A percentile compares a stretch with the other conserved stretches of the same genome.
Evolutionary conservation across 1,140 invertebrate genomes (phyloP).

Genomic region (Drosophila pachea): DNA sequence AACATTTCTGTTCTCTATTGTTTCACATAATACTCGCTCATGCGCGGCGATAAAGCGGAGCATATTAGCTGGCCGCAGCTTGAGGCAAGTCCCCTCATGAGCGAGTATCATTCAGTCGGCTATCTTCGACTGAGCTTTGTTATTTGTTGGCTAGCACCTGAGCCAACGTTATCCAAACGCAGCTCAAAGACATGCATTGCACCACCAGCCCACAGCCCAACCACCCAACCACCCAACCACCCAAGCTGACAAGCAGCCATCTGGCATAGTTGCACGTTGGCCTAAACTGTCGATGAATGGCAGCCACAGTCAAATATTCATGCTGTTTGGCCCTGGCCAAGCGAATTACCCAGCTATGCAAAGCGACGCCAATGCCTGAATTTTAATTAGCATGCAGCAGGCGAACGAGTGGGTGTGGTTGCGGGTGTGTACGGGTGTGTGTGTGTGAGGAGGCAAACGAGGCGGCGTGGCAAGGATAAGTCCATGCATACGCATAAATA

Average conservation of each 20-base stretch:
- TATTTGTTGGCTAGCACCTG: conserved; percentile 11
- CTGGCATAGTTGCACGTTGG: conserved; percentile 28
- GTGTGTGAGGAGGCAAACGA: conserved; percentile 1
- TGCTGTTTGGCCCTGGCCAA: conserved; percentile 38
- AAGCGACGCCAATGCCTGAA: conserved; percentile 70
- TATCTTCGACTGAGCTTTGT: background rate
- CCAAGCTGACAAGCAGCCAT: conserved; percentile 6
- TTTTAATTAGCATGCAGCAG: conserved; percentile 70
- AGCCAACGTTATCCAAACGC: conserved; percentile 10
- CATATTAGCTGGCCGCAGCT: too few species aligned
- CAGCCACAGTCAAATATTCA: conserved; percentile 46
- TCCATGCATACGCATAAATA: conserved; percentile 70
- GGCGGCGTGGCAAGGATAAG: too few species aligned
- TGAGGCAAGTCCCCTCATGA: background rate
- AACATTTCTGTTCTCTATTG: background rate
- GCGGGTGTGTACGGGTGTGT: conserved; percentile 9
- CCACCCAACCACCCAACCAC: background rate
- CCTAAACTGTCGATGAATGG: conserved; percentile 34
- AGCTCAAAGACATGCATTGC: conserved; percentile 4
- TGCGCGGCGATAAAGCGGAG: background rate
- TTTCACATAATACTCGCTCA: background rate
- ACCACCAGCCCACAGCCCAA: background rate
- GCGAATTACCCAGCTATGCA: conserved; percentile 72
- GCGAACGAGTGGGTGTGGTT: background rate
- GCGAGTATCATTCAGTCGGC: background rate